Evolutionary conservation across 2,888 invertebrate genomes (phyloP), one percentile per base, ranked within the genome.

Genomic region (Athalia rosae): DNA sequence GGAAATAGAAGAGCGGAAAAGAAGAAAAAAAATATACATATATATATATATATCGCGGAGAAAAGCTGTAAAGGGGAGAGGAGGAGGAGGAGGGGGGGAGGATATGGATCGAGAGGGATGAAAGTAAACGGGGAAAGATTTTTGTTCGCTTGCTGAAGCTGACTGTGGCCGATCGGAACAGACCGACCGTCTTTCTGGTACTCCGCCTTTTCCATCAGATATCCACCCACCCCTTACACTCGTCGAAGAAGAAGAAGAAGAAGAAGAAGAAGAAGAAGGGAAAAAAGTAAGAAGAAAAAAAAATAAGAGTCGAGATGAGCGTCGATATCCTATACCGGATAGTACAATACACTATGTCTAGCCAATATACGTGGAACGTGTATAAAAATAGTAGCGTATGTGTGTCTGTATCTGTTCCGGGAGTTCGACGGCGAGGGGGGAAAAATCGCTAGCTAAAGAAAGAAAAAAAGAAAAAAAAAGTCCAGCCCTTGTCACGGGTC

Each of bases 401-500:
- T 67, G 53, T 67, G 28, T 67, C 8, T 7, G 50, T 53, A 67
- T 67, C 67, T 50, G 28, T 9, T 50, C 8, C 13, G 47, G 58
- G 58, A 58, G 58, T 6, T n/a, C 2, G 8, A 13, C 4, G 7
- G 58, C 4, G n/a, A 13, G 13, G 7, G 66, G 3, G 15, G 48
- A 15, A 3, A 45, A 48, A 66, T 66, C 15, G 66, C 8, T 13
- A n/a, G n/a, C 67, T n/a, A n/a, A n/a, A n/a, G n/a, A n/a, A n/a
- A n/a, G n/a, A n/a, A n/a, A n/a, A n/a, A n/a, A n/a, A n/a, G 67
- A 53, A 41, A 53, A 53, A 5, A n/a, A 15, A 53, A n/a, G 53
- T 15, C 63, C 45, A 45, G 47, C 64, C 64, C 45, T 64, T 64
- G 64, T 64, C 64, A 64, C 45, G 47, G 53, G 50, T 67, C 53